phyloP scores from a whole-genome alignment of 2,888 invertebrate genomes.

The Polylopha cassiicola region DNA sequence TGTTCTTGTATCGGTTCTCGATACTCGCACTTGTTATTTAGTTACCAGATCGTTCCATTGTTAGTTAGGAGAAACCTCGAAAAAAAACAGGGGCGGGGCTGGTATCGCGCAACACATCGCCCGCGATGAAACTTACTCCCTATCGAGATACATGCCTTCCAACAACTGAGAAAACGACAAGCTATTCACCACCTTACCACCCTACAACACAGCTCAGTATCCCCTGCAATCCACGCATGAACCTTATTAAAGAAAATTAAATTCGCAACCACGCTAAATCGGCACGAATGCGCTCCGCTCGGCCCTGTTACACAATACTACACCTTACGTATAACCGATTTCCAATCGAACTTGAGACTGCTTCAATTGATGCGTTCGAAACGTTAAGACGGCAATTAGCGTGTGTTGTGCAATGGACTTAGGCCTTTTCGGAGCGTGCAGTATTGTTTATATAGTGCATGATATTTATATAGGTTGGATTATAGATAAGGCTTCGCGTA shows the following conservation, averaged over 20 bases:
- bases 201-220: constrained; percentile 35
- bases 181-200: constrained; percentile 32
- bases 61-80: constrained; percentile 71
- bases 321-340: constrained; percentile 41
- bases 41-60: constrained; percentile 76
- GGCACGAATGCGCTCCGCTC: constrained; percentile 53
- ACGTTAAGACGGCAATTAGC: constrained; percentile 23
- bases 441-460: constrained; percentile 66
- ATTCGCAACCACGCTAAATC: constrained; percentile 70
- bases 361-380: constrained; percentile 17
- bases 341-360: constrained; percentile 32
- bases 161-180: constrained; percentile 40
- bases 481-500: constrained; percentile 71
- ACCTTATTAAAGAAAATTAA: constrained; percentile 77
- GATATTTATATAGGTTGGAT: constrained; percentile 71
- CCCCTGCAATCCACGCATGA: constrained; percentile 26
- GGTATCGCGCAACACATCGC: constrained; percentile 60
- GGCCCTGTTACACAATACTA: constrained; percentile 39
- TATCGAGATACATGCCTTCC: constrained; percentile 71
- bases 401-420: constrained; percentile 29
- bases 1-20: constrained; percentile 48
- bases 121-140: constrained; percentile 67
- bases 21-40: constrained; percentile 71
- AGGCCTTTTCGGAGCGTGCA: constrained; percentile 32
- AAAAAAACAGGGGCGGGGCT: constrained; percentile 75